Base-by-base conservation (phyloP, 2,113 vertebrate genomes). In the Bolborhynchus lineola region DNA sequence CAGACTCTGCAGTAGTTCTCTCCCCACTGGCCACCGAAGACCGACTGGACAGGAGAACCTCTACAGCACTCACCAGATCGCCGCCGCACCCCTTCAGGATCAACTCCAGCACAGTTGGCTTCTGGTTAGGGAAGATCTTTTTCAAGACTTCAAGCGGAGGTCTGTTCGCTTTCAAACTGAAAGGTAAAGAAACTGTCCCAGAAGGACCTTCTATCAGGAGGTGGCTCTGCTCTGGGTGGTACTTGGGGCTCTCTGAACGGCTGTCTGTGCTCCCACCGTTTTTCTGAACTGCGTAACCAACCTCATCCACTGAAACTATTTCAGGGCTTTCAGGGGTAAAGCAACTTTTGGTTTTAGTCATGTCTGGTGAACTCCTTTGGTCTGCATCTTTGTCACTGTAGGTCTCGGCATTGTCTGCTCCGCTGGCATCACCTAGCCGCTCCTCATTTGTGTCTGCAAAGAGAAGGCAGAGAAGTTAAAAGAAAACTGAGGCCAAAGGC, bases 41-140 rank as follows among this genome's bases (percentile, higher is more conserved):
- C 19, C 99, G 97, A 93, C 99, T 99, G 83, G 99, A 99, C 46
- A 99, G 97, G 28, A 99, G 98, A 82, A 99, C 98, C 94, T 99
- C 99, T 42, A 99, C 99, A 24, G 99, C 99, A 24, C 99, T 98
- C 85, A 99, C 99, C 93, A 99, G 98, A 91, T 99, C 99, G 28
- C 99, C 99, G 0, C 99, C 99, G 2, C 99, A 99, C 28, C 99
- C 99, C 83, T 99, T 98, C 64, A 99, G 98, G 94, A 99, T 99
- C 82, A 99, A 92, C 96, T 99, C 99, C n/a, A 99, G 98, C 10
- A 99, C 99, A 0, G 99, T 92, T 4, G 99, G 99, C 97, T 99
- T 99, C 97, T 99, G 99, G 53, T 97, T 97, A 23, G 99, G 99
- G 95, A 99, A 99, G 86, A 99, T 99, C 96, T 99, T 99, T 96